A percentile compares a stretch with the other conserved stretches of the same genome.
Evolutionary conservation across 2,797 vertebrate genomes (phyloP).

Genomic region (Leptodactylus fallax): DNA sequence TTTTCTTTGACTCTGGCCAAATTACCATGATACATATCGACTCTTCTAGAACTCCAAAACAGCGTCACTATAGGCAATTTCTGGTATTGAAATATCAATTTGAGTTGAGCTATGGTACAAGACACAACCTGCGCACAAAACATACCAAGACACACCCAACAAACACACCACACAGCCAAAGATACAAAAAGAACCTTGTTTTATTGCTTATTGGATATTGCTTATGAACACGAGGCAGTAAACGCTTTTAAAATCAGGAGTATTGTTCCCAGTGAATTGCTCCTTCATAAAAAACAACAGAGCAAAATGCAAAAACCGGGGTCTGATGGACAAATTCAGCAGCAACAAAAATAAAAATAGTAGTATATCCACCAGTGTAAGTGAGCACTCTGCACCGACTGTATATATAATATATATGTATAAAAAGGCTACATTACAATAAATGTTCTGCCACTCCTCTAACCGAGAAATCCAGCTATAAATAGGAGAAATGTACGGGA

Average conservation of each 20-base stretch:
- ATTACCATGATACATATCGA: too few species aligned
- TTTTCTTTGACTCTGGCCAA: too few species aligned
- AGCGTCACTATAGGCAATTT: too few species aligned
- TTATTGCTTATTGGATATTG: conserved; percentile 61
- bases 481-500: conserved; percentile 40
- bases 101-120: too few species aligned
- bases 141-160: conserved; percentile 66
- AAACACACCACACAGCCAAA: conserved; percentile 64
- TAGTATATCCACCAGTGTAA: conserved; percentile 42
- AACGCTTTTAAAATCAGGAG: not conserved
- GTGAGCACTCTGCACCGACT: conserved; percentile 31
- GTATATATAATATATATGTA: conserved; percentile 48
- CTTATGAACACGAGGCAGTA: conserved; percentile 44
- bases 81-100: too few species aligned
- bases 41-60: too few species aligned
- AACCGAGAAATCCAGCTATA: conserved; percentile 50
- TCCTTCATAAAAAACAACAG: conserved; percentile 4
- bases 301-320: not conserved
- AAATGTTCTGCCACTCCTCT: conserved; percentile 51
- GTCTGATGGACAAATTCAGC: conserved; percentile 13
- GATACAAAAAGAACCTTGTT: conserved; percentile 62
- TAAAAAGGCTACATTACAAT: conserved; percentile 56
- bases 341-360: conserved; percentile 30
- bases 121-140: conserved; percentile 28
- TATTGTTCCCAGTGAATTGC: conserved; percentile 30